A percentile compares a stretch with the other conserved stretches of the same genome.
phyloP scores from a whole-genome alignment of 1,140 invertebrate genomes.

The Lepidurus packardi region DNA sequence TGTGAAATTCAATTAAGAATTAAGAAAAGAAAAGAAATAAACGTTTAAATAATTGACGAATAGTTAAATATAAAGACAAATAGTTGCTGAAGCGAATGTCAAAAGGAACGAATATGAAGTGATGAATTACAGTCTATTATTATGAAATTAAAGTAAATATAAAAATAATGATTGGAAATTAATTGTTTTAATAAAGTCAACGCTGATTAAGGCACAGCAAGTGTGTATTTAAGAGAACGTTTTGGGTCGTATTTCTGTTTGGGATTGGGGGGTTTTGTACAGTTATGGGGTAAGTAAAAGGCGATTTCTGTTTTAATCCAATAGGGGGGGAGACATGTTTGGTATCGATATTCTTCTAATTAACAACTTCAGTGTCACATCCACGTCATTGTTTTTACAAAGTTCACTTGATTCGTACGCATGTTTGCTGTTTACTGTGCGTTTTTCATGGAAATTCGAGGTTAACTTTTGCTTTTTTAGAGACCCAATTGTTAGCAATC shows the following conservation, averaged over 20 bases:
- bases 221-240: conserved; percentile 19
- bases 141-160: no score
- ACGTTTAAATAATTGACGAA: no score
- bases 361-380: not conserved
- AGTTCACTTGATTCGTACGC: not conserved
- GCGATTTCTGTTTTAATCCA: not conserved
- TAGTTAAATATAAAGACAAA: no score
- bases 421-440: not conserved
- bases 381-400: not conserved
- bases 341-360: no score
- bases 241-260: not conserved
- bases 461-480: not conserved
- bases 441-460: not conserved
- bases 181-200: not conserved
- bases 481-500: no score
- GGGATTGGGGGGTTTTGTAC: not conserved
- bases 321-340: no score
- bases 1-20: no score
- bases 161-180: no score
- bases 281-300: not conserved
- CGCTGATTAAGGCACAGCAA: not conserved
- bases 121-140: no score
- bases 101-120: no score
- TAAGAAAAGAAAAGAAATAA: no score
- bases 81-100: not conserved